phyloP scores from a whole-genome alignment of 1,140 invertebrate genomes.

The Goniozus legneri region DNA sequence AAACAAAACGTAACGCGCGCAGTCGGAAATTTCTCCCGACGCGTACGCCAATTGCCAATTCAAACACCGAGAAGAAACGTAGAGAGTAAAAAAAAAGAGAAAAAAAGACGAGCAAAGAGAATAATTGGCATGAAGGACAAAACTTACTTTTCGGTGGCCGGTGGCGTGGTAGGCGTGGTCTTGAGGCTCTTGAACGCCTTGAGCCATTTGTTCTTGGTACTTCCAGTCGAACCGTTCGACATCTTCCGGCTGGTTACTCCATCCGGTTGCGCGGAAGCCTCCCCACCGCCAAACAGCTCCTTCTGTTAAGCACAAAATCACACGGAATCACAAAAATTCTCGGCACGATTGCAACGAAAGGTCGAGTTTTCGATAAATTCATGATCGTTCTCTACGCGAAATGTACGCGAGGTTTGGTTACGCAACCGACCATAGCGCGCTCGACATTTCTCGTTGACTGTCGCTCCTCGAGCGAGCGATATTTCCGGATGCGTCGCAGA shows the following conservation, averaged over 20 bases:
- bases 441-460: background rate
- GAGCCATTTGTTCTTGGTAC: conserved; percentile 96
- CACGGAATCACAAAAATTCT: background rate
- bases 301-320: conserved; percentile 61
- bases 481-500: conserved; percentile 3
- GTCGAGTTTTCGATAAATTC: background rate
- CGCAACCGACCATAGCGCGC: background rate
- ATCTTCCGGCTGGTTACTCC: conserved; percentile 74
- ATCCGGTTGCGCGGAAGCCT: conserved; percentile 62
- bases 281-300: conserved; percentile 77
- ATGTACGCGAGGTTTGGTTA: background rate
- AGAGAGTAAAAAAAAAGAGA: no score
- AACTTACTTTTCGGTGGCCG: conserved; percentile 60
- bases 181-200: conserved; percentile 96
- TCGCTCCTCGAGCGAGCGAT: conserved; percentile 7
- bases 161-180: conserved; percentile 59
- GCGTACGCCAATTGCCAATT: no score
- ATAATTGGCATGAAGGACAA: no score
- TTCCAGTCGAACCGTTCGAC: conserved; percentile 79
- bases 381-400: background rate
- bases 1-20: no score
- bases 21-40: no score
- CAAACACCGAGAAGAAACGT: no score
- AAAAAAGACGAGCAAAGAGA: no score
- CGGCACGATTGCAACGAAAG: background rate